Conservation (phyloP, 1,140 invertebrate species). For the Drosophila pachea region DNA sequence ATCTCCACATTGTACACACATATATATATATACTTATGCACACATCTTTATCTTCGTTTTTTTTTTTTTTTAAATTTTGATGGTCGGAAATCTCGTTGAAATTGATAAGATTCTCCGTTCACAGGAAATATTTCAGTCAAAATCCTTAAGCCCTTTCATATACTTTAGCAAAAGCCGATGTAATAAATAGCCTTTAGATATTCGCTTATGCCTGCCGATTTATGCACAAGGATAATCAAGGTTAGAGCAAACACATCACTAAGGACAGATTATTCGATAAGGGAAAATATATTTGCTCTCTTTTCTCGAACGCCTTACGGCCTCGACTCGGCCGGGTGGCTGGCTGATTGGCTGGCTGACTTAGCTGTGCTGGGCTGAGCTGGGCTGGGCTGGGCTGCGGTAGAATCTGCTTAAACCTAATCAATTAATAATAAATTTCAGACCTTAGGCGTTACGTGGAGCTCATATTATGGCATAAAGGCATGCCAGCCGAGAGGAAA, state of each 20-base stretch:
- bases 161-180: no score
- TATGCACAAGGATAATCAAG: background rate
- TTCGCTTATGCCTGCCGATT: background rate
- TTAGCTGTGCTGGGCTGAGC: constrained; percentile 32
- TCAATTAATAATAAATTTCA: constrained; percentile 75
- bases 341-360: no score
- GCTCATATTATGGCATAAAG: constrained; percentile 24
- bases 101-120: no score
- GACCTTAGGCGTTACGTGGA: constrained; percentile 51
- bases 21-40: no score
- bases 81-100: no score
- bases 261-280: constrained; percentile 17
- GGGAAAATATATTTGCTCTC: background rate
- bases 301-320: constrained; percentile 11
- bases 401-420: constrained; percentile 67
- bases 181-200: background rate
- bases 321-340: no score
- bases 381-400: constrained; percentile 29
- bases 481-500: background rate
- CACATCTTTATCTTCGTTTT: no score
- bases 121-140: no score
- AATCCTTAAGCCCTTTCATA: no score
- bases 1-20: no score
- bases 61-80: no score
- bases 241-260: background rate